These are phyloP conservation scores for Brachyalestes nurse DNA, from an alignment of 2,797 vertebrate species.

Conservation along the genomic window DNA sequence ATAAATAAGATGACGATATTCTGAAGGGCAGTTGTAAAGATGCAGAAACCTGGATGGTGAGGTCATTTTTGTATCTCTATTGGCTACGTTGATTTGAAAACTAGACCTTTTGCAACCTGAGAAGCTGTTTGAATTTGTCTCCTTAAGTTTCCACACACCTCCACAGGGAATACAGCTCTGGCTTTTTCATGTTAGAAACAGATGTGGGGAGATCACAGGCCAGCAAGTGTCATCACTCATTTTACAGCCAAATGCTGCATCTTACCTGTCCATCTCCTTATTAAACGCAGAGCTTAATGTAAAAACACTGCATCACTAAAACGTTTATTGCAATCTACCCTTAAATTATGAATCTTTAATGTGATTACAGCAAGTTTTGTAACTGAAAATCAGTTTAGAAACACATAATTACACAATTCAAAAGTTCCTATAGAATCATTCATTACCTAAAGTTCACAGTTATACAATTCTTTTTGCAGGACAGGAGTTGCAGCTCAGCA, in stretches of 20 bases:
- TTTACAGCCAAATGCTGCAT: constrained; percentile 52
- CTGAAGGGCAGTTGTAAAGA: constrained; percentile 27
- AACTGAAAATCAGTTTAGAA: neutral
- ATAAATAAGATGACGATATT: neutral
- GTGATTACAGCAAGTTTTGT: too few relatives aligned
- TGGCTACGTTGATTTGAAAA: constrained; percentile 65
- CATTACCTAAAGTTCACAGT: neutral
- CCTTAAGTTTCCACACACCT: constrained; percentile 51
- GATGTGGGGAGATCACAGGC: constrained; percentile 78
- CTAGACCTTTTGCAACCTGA: constrained; percentile 68
- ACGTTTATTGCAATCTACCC: too few relatives aligned
- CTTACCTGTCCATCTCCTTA: constrained; percentile 34
- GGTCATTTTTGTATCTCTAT: constrained; percentile 46
- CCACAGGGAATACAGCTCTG: constrained; percentile 70
- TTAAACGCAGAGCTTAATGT: constrained; percentile 51
- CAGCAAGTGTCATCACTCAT: constrained; percentile 76
- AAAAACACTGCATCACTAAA: neutral
- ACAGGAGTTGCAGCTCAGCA: constrained; percentile 8
- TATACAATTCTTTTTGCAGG: neutral
- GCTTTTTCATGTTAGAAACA: constrained; percentile 83
- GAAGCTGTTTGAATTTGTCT: constrained; percentile 71
- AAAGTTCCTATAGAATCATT: too few relatives aligned
- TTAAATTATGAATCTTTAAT: too few relatives aligned
- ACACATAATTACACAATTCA: too few relatives aligned
- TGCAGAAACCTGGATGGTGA: constrained; percentile 10